These are phyloP conservation scores for Serripes groenlandicus DNA, from an alignment of 2,888 invertebrate genomes.

Conservation along the genomic window DNA sequence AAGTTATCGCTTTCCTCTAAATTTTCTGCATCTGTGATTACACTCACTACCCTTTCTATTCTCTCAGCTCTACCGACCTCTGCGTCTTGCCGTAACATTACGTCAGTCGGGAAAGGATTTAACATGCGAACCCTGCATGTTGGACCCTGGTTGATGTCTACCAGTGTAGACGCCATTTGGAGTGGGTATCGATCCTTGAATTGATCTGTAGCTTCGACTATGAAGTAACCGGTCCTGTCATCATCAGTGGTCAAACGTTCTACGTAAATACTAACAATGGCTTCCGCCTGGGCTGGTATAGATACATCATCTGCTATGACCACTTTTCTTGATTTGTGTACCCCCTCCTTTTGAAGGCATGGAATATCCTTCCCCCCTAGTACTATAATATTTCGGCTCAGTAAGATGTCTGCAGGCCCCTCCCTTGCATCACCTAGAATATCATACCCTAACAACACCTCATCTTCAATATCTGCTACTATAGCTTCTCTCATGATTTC, in stretches of 20 bases:
- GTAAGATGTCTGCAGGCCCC: conserved; percentile 11
- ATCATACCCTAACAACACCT: conserved; percentile 7
- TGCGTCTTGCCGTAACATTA: conserved; percentile 29
- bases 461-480: conserved; percentile 55
- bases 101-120: conserved; percentile 27
- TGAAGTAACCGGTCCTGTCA: no score
- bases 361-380: not conserved
- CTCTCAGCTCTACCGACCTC: conserved; percentile 29
- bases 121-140: conserved; percentile 31
- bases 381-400: not conserved
- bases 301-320: conserved; percentile 10
- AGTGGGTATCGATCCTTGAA: conserved; percentile 19
- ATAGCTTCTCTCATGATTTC: conserved; percentile 31
- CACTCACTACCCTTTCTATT: conserved; percentile 1
- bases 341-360: not conserved
- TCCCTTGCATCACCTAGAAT: not conserved
- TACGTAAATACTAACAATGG: conserved; percentile 39
- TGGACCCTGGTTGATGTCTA: conserved; percentile 29
- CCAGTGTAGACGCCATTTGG: conserved; percentile 37
- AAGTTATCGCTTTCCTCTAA: conserved; percentile 7
- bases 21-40: conserved; percentile 16
- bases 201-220: no score
- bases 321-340: not conserved
- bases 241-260: conserved; percentile 41
- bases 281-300: conserved; percentile 23